Base-by-base conservation (phyloP, 2,888 invertebrate genomes). In the Fabriciana adippe region DNA sequence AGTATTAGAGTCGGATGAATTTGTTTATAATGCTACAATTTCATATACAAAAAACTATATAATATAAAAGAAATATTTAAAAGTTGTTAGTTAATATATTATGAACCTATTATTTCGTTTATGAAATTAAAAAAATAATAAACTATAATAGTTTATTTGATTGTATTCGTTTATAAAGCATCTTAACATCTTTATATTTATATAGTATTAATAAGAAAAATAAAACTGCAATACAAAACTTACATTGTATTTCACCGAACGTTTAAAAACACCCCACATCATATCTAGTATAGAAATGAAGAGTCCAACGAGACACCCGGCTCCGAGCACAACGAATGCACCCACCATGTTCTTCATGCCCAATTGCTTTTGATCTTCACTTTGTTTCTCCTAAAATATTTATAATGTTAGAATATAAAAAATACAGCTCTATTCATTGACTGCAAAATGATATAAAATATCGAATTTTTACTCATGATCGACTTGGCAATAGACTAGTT, bases 201-300 rank as follows among this genome's bases (percentile, higher is more conserved):
- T 45, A 14, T 16, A 50, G 14, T 48, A n/a, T 48, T 50, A n/a
- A 15, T 15, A 50, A n/a, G 16, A 50, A 50, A 26, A 4, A 50
- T n/a, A n/a, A 50, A 16, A n/a, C 6, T 26, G 26, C 8, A 50
- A 3, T 5, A 55, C 54, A 13, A 18, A 65, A 82, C 89, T 86
- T 75, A 92, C 92, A 16, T 81, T 81, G 75, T 92, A 92, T 77
- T 92, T 92, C 35, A 92, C 83, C 13, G 89, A 83, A 50, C 89
- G 84, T 68, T 92, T 92, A 75, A 91, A 92, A 2, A 92, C 90
- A 0, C 92, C 92, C 92, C 92, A 92, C 21, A 92, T 70, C 92
- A 92, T 92, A 60, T 92, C 92, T 6, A 90, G 72, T 6, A 81
- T 84, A 0, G 92, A 90, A 65, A 92, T 82, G 0, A 89, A 66